phyloP scores from a whole-genome alignment of 2,113 vertebrate genomes.

The Piprites chloris region DNA sequence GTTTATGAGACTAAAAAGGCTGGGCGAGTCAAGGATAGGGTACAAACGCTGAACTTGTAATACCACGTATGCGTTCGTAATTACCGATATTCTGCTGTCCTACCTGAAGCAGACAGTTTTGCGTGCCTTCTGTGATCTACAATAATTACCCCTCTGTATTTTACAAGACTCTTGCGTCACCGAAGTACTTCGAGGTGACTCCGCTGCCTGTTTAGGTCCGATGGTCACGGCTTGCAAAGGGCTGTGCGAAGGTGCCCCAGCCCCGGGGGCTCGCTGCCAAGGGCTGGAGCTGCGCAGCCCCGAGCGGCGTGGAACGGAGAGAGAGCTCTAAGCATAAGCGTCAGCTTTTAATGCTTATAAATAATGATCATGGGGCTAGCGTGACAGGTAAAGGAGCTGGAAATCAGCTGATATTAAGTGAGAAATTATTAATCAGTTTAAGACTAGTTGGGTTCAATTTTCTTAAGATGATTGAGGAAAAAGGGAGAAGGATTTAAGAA shows the following conservation, averaged over 20 bases:
- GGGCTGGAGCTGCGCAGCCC: background rate
- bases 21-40: background rate
- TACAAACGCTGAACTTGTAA: background rate
- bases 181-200: background rate
- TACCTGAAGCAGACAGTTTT: background rate
- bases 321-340: background rate
- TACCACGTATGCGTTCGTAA: background rate
- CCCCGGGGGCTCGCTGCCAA: background rate
- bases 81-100: background rate
- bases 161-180: background rate
- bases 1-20: background rate
- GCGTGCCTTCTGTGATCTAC: background rate
- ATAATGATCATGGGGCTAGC: background rate
- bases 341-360: background rate
- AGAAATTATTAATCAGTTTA: background rate
- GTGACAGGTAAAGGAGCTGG: background rate
- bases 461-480: background rate
- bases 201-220: fast-evolving
- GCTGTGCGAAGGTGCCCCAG: background rate
- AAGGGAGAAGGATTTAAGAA: background rate
- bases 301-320: background rate
- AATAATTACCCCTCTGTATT: background rate
- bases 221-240: fast-evolving
- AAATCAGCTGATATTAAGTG: background rate
- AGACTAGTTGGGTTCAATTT: background rate